Conservation (phyloP, 64 coral and sea anemone genomes). For the Catalaphyllia jardinei region DNA sequence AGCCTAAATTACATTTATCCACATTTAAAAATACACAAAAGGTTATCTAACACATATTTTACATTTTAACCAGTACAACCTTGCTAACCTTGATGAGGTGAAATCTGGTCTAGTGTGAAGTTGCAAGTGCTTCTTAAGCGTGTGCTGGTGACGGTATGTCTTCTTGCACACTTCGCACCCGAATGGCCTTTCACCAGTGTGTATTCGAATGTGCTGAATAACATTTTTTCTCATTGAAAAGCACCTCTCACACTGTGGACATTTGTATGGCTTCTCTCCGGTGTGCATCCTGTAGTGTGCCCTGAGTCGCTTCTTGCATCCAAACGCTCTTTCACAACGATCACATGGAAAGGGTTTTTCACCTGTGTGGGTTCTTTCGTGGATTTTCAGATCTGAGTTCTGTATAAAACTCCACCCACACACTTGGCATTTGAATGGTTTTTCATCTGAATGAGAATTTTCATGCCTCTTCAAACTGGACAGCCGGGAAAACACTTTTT, state of each 20-base stretch:
- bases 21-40: no score
- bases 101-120: neutral
- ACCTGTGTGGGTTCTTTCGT: constrained; percentile 52
- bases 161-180: constrained; percentile 38
- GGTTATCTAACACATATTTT: neutral
- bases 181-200: constrained; percentile 34
- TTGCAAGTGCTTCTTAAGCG: constrained; percentile 30
- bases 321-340: constrained; percentile 32
- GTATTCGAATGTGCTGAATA: constrained; percentile 24
- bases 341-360: constrained; percentile 57
- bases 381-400: constrained; percentile 41
- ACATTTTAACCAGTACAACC: neutral
- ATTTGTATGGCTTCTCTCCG: constrained; percentile 48
- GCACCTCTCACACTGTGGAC: constrained; percentile 25
- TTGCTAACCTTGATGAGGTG: constrained; percentile 5
- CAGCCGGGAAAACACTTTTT: constrained; percentile 10
- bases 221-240: constrained; percentile 39
- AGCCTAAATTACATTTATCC: no score
- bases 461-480: constrained; percentile 30
- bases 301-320: constrained; percentile 8
- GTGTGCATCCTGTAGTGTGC: constrained; percentile 39
- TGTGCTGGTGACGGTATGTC: constrained; percentile 31
- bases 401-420: constrained; percentile 29
- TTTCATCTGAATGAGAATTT: constrained; percentile 20
- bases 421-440: constrained; percentile 34